phyloP scores from a whole-genome alignment of 2,888 invertebrate species.

The Drosophila melanosoma region DNA sequence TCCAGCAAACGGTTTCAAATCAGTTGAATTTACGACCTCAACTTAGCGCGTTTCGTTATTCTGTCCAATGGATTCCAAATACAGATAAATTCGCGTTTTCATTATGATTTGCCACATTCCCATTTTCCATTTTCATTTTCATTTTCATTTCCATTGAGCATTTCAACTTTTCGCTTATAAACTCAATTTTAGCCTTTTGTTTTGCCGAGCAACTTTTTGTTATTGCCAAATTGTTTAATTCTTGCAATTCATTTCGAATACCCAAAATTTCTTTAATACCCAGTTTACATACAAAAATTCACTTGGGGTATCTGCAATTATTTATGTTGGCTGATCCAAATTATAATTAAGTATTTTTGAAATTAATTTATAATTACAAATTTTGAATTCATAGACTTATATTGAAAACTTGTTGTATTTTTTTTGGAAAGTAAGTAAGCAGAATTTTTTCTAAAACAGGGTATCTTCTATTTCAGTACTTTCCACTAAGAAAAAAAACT shows the following conservation, averaged over 20 bases:
- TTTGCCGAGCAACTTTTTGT: conserved; percentile 34
- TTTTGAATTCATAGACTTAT: not conserved
- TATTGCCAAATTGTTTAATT: conserved; percentile 46
- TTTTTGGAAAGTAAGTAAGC: no score
- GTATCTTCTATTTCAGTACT: not conserved
- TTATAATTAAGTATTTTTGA: not conserved
- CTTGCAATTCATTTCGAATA: conserved; percentile 38
- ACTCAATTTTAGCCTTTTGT: conserved; percentile 39
- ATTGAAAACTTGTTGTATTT: not conserved
- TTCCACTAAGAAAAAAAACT: no score
- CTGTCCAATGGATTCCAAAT: conserved; percentile 19
- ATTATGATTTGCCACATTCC: conserved; percentile 38
- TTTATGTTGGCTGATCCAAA: not conserved
- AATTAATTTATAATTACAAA: not conserved
- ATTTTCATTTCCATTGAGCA: conserved; percentile 41
- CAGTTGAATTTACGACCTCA: conserved; percentile 51
- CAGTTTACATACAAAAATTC: not conserved
- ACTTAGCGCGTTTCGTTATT: conserved; percentile 22
- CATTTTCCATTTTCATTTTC: conserved; percentile 35
- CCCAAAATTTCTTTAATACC: conserved; percentile 26
- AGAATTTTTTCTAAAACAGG: not conserved
- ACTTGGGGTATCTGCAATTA: not conserved
- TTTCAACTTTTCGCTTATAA: conserved; percentile 27
- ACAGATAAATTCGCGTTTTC: conserved; percentile 39
- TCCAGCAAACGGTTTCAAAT: conserved; percentile 10